Conservation (phyloP, 2,113 vertebrate genomes). For the Apodemus sylvaticus region DNA sequence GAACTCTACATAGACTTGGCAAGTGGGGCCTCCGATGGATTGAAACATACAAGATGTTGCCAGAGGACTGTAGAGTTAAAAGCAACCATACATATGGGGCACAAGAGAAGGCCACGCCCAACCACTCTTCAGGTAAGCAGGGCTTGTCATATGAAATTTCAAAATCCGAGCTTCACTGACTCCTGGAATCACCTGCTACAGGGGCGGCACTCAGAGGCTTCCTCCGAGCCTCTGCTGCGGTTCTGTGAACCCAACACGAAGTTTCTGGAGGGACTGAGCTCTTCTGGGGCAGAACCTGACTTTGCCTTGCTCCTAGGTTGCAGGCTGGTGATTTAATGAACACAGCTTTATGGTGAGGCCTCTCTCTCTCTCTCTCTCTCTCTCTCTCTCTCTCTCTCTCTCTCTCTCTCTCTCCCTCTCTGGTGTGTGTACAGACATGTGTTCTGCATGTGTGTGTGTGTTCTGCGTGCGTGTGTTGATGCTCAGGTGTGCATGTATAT, state of each 20-base stretch:
- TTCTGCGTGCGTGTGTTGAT: accelerated
- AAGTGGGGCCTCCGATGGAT: conserved; percentile 53
- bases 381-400: not conserved
- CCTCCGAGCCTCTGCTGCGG: not conserved
- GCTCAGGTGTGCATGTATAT: not conserved
- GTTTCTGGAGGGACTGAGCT: conserved; percentile 7
- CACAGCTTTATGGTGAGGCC: not conserved
- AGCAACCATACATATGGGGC: conserved; percentile 61
- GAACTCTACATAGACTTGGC: conserved; percentile 21
- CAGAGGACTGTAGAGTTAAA: conserved; percentile 51
- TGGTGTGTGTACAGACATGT: not conserved
- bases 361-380: not conserved
- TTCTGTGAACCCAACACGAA: not conserved
- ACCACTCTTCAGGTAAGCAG: conserved; percentile 35
- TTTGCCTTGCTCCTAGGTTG: not conserved
- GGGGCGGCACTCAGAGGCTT: not conserved
- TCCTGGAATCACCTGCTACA: conserved; percentile 48
- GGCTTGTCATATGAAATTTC: conserved; percentile 66
- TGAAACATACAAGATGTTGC: conserved; percentile 61
- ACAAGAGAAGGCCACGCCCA: not conserved
- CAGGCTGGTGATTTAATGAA: conserved; percentile 25
- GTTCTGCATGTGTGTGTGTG: not conserved
- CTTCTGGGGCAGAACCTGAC: not conserved
- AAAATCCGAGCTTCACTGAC: conserved; percentile 43
- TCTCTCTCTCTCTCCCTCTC: not conserved